Conservation (phyloP, 2,797 vertebrate genomes). For the Ptychadena robeensis region DNA sequence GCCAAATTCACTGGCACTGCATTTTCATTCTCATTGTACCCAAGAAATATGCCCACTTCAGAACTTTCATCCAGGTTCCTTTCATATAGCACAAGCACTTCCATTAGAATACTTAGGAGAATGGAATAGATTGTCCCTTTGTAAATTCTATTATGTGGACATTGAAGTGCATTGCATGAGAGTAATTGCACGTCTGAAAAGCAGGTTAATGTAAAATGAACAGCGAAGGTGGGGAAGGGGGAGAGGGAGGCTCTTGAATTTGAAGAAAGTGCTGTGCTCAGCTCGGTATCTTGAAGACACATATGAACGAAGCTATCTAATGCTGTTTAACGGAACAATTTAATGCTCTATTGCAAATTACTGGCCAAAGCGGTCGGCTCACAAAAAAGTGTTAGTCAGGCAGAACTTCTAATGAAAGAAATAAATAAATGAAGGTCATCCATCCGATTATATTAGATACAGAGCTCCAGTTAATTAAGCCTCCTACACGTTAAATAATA, state of each 20-base stretch:
- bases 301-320: conserved; percentile 11
- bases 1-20: background rate
- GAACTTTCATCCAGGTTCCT: background rate
- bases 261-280: conserved; percentile 6
- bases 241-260: background rate
- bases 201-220: conserved; percentile 18
- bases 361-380: background rate
- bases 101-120: background rate
- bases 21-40: background rate
- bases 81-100: background rate
- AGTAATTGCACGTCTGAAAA: conserved; percentile 32
- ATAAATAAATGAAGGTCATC: conserved; percentile 26
- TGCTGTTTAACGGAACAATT: conserved; percentile 38
- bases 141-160: conserved; percentile 11
- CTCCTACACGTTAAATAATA: conserved; percentile 3
- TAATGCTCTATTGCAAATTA: conserved; percentile 49
- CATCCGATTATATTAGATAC: conserved; percentile 28
- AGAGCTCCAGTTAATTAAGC: conserved; percentile 19
- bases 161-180: background rate
- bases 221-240: conserved; percentile 12
- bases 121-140: conserved; percentile 19
- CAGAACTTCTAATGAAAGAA: conserved; percentile 39
- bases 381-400: conserved; percentile 29
- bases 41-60: conserved; percentile 6
- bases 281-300: conserved; percentile 20